Evolutionary conservation across 1,140 invertebrate species (phyloP).

Genomic region (Drosophila kikkawai): DNA sequence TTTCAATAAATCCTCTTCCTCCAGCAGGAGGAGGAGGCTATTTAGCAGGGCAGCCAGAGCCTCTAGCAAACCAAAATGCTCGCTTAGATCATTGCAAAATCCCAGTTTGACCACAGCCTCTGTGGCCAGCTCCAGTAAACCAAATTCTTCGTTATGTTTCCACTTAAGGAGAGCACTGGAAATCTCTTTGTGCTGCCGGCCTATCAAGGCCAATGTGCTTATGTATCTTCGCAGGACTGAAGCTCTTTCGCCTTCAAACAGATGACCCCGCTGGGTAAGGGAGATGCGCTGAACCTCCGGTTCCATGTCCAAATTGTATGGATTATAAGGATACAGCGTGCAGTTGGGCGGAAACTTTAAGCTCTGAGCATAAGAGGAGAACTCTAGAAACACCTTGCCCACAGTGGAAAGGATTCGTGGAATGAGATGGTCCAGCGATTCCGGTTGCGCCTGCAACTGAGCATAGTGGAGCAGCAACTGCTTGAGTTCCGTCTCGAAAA

Average conservation of each 20-base stretch:
- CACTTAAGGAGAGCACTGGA: constrained; percentile 36
- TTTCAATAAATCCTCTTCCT: background rate
- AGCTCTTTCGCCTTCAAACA: constrained; percentile 56
- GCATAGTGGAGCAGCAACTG: constrained; percentile 56
- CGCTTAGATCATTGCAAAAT: constrained; percentile 62
- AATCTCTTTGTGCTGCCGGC: constrained; percentile 38
- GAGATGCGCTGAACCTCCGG: constrained; percentile 1
- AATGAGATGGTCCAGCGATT: constrained; percentile 12
- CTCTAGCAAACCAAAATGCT: constrained; percentile 71
- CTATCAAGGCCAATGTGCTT: constrained; percentile 64
- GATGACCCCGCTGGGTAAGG: constrained; percentile 35
- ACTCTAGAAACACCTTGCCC: constrained; percentile 63
- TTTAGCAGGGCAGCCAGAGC: constrained; percentile 56
- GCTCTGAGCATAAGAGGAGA: constrained; percentile 57
- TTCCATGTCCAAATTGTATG: constrained; percentile 33
- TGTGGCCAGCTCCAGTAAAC: constrained; percentile 53
- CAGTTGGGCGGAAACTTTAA: constrained; percentile 59
- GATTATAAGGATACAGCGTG: constrained; percentile 58
- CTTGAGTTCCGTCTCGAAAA: constrained; percentile 68
- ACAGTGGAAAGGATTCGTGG: constrained; percentile 49
- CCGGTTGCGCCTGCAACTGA: constrained; percentile 53
- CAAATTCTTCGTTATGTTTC: constrained; percentile 46
- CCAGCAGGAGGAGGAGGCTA: constrained; percentile 42
- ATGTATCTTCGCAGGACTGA: constrained; percentile 69
- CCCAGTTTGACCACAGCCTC: constrained; percentile 67